Evolutionary conservation across 2,797 vertebrate genomes (phyloP).

Genomic region (Pitangus sulphuratus): DNA sequence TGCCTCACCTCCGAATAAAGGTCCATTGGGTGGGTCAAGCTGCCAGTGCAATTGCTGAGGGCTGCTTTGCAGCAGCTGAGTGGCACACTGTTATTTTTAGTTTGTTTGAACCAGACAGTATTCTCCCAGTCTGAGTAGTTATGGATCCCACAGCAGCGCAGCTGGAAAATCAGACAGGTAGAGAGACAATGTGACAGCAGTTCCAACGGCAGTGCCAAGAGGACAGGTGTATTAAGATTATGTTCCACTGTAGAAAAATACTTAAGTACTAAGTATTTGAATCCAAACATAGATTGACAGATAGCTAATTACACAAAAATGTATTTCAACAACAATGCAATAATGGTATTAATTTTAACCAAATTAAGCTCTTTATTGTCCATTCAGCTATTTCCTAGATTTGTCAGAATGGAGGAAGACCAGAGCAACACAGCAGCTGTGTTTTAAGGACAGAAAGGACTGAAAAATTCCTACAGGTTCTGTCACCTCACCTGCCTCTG

Average conservation of each 20-base stretch:
- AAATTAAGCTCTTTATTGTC: neutral
- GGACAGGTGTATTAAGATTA: neutral
- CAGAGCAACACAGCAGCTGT: neutral
- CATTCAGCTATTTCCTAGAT: neutral
- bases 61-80: constrained; percentile 92
- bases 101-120: constrained; percentile 93
- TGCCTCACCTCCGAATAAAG: constrained; percentile 91
- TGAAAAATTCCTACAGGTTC: fast-evolving
- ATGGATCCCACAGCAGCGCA: constrained; percentile 94
- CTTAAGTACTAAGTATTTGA: neutral
- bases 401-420: neutral
- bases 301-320: neutral
- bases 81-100: constrained; percentile 94
- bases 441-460: neutral
- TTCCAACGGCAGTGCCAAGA: neutral
- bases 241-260: neutral
- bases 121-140: constrained; percentile 96
- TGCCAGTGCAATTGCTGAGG: constrained; percentile 90
- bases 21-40: constrained; percentile 84
- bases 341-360: neutral
- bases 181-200: neutral
- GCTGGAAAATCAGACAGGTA: constrained; percentile 62
- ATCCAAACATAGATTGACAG: neutral
- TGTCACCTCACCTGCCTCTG: constrained; percentile 88
- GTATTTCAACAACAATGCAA: neutral